These are phyloP conservation scores for Zootermopsis nevadensis DNA, from an alignment of 2,888 invertebrate genomes.

Conservation along the genomic window DNA sequence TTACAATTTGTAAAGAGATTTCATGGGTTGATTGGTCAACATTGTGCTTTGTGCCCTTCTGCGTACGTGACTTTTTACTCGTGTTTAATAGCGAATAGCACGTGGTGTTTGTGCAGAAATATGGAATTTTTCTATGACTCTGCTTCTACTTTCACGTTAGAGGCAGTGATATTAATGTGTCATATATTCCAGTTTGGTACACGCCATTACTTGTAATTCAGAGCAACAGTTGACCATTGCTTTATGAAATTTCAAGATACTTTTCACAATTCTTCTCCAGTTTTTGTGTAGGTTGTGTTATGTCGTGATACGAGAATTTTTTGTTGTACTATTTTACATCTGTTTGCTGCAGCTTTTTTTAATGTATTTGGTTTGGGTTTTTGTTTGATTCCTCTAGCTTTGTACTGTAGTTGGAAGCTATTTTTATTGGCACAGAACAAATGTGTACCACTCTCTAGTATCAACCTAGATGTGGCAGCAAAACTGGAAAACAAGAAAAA, in stretches of 20 bases:
- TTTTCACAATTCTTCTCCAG: constrained; percentile 26
- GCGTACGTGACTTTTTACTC: constrained; percentile 1
- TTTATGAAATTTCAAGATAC: constrained; percentile 17
- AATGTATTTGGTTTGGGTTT: constrained; percentile 52
- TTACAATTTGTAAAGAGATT: constrained; percentile 29
- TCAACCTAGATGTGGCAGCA: constrained; percentile 50
- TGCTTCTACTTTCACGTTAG: not conserved
- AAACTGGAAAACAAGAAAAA: constrained; percentile 42
- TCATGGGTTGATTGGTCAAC: constrained; percentile 31
- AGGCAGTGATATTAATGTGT: not conserved
- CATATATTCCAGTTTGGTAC: constrained; percentile 9
- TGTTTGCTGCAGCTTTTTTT: constrained; percentile 49
- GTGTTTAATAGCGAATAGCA: not conserved
- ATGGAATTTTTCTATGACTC: not conserved
- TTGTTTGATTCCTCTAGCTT: constrained; percentile 47
- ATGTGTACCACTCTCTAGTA: constrained; percentile 44
- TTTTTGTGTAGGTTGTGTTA: constrained; percentile 51
- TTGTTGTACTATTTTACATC: constrained; percentile 41
- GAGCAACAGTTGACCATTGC: constrained; percentile 28
- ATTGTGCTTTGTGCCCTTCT: not conserved
- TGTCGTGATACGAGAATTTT: constrained; percentile 47
- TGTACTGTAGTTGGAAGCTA: constrained; percentile 42
- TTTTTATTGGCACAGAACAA: constrained; percentile 43
- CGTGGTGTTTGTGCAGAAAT: not conserved
- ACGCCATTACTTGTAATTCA: not conserved